phyloP scores from a whole-genome alignment of 2,113 vertebrate species.

The Plectropomus leopardus region DNA sequence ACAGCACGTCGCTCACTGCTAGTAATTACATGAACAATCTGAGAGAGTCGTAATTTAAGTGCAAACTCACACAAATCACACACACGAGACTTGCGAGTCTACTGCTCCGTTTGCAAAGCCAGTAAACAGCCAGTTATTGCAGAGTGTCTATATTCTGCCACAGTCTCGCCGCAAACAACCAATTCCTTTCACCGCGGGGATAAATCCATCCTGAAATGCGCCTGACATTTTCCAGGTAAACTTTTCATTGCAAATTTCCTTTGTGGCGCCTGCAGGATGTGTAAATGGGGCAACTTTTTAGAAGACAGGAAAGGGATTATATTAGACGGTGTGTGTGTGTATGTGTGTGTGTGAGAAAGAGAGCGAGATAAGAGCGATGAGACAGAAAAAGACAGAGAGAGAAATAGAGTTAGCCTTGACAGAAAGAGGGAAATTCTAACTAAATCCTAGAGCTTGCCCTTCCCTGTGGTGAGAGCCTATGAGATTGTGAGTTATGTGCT shows the following conservation, averaged over 20 bases:
- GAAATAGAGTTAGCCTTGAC: slow-evolving; percentile 52
- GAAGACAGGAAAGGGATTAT: slow-evolving; percentile 41
- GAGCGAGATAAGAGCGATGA: slow-evolving; percentile 43
- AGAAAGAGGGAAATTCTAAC: slow-evolving; percentile 49
- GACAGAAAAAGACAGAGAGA: slow-evolving; percentile 44
- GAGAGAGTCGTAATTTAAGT: slow-evolving; percentile 13
- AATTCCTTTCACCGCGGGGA: slow-evolving; percentile 27
- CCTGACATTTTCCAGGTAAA: slow-evolving; percentile 61
- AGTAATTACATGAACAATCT: slow-evolving; percentile 45
- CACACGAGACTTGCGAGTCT: neutral
- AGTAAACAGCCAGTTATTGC: slow-evolving; percentile 35
- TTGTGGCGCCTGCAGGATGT: slow-evolving; percentile 47
- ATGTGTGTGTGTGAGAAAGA: slow-evolving; percentile 5
- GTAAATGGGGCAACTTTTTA: slow-evolving; percentile 52
- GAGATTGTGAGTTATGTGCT: slow-evolving; percentile 56
- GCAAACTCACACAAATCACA: slow-evolving; percentile 39
- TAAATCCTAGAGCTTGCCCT: slow-evolving; percentile 17
- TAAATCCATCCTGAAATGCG: slow-evolving; percentile 44
- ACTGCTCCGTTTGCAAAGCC: neutral
- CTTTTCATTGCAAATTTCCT: slow-evolving; percentile 62
- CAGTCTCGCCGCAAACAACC: neutral
- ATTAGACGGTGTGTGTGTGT: slow-evolving; percentile 30
- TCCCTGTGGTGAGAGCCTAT: slow-evolving; percentile 32
- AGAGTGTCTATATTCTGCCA: slow-evolving; percentile 22
- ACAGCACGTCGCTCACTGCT: slow-evolving; percentile 52